A percentile compares a stretch with the other conserved stretches of the same genome.
These are phyloP conservation scores for Catocala nupta DNA, from an alignment of 2,888 invertebrate genomes.

Conservation along the genomic window DNA sequence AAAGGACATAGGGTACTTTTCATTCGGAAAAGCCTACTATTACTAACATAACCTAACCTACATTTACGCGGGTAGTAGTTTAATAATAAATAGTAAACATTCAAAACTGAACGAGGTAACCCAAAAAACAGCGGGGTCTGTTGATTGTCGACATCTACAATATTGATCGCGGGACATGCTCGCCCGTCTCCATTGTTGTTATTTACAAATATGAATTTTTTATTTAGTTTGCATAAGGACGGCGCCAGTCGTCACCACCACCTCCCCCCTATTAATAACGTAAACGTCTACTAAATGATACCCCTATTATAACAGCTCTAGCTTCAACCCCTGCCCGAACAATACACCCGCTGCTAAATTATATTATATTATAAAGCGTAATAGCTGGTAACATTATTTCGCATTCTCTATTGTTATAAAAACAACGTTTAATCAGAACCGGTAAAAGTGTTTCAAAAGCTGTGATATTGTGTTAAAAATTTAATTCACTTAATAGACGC, in stretches of 20 bases:
- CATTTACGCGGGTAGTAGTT: background rate
- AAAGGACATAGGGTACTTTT: no score
- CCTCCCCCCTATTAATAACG: conserved; percentile 70
- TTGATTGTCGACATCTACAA: conserved; percentile 34
- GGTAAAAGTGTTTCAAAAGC: background rate
- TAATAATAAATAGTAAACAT: background rate
- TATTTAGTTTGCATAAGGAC: conserved; percentile 71
- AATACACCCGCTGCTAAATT: conserved; percentile 39
- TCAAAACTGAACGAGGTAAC: background rate
- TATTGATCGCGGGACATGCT: conserved; percentile 56
- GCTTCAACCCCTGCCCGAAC: conserved; percentile 37
- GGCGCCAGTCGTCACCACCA: conserved; percentile 57
- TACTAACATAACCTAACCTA: no score
- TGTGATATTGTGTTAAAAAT: background rate
- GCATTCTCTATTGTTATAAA: conserved; percentile 11
- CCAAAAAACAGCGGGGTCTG: conserved; percentile 7
- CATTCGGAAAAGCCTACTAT: no score
- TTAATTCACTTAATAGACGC: background rate
- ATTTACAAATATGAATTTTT: conserved; percentile 73
- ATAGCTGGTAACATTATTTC: conserved; percentile 15
- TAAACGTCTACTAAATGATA: conserved; percentile 69
- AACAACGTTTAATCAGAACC: conserved; percentile 11
- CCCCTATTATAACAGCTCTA: conserved; percentile 60
- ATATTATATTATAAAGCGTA: conserved; percentile 32
- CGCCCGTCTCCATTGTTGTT: conserved; percentile 52